Conservation (phyloP, 2,888 invertebrate species). For the Silvanus unidentatus region DNA sequence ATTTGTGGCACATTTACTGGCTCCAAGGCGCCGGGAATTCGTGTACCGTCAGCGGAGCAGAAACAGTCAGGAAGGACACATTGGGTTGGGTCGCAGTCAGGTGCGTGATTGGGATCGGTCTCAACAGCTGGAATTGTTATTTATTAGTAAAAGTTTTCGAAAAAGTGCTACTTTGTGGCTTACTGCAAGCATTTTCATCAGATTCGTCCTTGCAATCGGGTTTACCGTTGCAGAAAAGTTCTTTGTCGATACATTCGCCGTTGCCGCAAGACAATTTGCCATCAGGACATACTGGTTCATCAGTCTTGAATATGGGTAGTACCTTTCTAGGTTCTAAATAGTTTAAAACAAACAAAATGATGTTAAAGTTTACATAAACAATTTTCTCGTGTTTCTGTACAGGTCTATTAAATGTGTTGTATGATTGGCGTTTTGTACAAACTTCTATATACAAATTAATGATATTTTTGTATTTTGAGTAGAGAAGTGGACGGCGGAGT, state of each 20-base stretch:
- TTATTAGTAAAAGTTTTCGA: no score
- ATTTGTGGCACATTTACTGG: constrained; percentile 85
- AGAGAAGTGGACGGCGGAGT: no score
- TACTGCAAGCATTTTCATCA: constrained; percentile 92
- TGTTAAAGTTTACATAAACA: neutral
- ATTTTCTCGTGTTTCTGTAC: constrained; percentile 24
- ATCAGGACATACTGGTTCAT: constrained; percentile 86
- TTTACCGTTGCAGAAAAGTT: constrained; percentile 89
- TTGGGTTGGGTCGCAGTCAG: constrained; percentile 84
- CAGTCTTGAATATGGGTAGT: constrained; percentile 83
- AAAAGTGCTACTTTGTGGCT: constrained; percentile 48
- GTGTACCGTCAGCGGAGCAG: constrained; percentile 87
- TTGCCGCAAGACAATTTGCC: constrained; percentile 88
- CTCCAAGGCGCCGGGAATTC: constrained; percentile 80
- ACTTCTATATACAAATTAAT: constrained; percentile 20
- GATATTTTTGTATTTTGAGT: constrained; percentile 2
- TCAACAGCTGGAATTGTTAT: constrained; percentile 65
- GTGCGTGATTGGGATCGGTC: constrained; percentile 84
- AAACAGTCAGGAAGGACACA: constrained; percentile 87
- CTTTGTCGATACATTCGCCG: constrained; percentile 87
- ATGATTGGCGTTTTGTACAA: constrained; percentile 31
- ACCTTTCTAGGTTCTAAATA: constrained; percentile 80
- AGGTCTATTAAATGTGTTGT: constrained; percentile 21
- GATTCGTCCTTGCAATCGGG: constrained; percentile 91
- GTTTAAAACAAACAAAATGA: constrained; percentile 2